Percentiles rank a stretch among this genome's conserved stretches.
Conservation (phyloP, 64 coral and sea anemone genomes). For the Hydrozoanthus tunicans region DNA sequence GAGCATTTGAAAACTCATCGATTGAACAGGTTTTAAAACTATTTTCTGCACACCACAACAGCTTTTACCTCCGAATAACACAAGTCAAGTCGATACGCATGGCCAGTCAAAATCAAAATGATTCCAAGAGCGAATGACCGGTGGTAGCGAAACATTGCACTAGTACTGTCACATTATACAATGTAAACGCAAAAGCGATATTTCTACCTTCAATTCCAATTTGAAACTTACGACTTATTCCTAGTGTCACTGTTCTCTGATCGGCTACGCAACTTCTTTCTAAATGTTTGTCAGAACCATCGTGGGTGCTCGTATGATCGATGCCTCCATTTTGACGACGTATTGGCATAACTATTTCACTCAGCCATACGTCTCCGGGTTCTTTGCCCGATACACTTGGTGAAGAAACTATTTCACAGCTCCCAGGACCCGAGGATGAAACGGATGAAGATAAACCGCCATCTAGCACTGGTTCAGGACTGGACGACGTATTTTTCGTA, state of each 20-base stretch:
- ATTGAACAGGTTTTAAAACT: too few species aligned
- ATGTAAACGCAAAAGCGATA: neutral
- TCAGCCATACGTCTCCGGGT: neutral
- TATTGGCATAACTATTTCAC: neutral
- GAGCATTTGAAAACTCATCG: too few species aligned
- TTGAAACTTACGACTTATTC: conserved; percentile 10
- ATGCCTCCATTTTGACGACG: neutral
- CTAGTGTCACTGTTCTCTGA: neutral
- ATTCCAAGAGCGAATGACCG: neutral
- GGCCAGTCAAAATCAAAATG: neutral
- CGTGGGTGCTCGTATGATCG: neutral
- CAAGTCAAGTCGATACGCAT: too few species aligned
- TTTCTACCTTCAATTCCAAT: neutral
- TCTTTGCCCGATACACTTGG: neutral
- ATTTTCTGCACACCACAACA: too few species aligned
- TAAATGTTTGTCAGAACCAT: neutral
- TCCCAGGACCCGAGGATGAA: neutral
- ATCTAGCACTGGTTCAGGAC: neutral
- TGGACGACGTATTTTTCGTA: neutral
- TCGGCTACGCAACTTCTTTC: neutral
- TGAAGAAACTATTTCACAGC: conserved; percentile 6
- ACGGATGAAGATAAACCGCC: neutral
- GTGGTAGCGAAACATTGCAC: neutral
- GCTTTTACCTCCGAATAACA: too few species aligned
- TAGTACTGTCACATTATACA: neutral